Evolutionary conservation across 2,797 vertebrate genomes (phyloP).

Genomic region (Xiphorhynchus erythropygius): DNA sequence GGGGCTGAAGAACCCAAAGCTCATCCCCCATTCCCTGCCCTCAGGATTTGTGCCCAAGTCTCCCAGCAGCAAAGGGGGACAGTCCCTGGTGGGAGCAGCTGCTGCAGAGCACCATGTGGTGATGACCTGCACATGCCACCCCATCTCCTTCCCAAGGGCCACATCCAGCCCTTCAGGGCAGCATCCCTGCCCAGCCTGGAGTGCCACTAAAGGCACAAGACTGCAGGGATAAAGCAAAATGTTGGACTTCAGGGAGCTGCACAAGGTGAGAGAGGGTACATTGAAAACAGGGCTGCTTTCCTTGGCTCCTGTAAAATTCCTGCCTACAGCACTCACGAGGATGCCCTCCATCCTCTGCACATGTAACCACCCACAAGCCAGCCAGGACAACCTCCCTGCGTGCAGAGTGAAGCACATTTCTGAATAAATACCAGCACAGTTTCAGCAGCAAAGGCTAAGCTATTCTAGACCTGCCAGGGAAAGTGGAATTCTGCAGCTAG

Average conservation of each 20-base stretch:
- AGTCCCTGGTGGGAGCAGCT: accelerated
- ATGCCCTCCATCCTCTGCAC: neutral
- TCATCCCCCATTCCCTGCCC: neutral
- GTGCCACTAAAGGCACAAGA: neutral
- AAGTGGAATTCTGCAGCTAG: neutral
- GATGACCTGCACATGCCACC: too few species aligned
- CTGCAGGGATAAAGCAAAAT: neutral
- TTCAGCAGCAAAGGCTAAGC: neutral
- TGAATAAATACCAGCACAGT: neutral
- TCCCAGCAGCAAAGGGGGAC: neutral
- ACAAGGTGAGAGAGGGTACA: too few species aligned
- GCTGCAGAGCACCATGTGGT: accelerated
- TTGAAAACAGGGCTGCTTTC: neutral
- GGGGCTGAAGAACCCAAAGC: neutral
- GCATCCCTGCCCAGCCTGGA: neutral
- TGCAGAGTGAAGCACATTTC: neutral
- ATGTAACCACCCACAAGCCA: neutral
- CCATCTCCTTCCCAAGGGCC: accelerated
- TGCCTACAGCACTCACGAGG: accelerated
- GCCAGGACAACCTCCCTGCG: neutral
- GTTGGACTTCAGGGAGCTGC: accelerated
- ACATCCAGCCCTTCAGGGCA: neutral
- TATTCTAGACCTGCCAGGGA: neutral
- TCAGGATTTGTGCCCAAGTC: accelerated
- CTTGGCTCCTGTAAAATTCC: neutral